These are phyloP conservation scores for Tokudaia muenninki DNA, from an alignment of 2,797 vertebrate genomes.

Conservation along the genomic window DNA sequence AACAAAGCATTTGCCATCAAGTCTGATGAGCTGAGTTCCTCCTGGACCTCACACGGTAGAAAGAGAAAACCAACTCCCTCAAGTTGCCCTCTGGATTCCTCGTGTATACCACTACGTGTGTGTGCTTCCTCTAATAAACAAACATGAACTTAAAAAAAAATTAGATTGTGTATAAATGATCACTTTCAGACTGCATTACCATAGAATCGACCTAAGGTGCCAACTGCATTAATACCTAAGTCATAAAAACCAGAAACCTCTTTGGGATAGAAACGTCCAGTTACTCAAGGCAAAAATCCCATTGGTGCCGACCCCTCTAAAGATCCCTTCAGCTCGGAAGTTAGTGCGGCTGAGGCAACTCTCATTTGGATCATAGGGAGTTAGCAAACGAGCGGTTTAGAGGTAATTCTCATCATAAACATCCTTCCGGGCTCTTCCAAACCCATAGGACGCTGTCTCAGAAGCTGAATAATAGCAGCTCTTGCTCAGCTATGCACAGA, in stretches of 20 bases:
- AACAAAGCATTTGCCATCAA: not conserved
- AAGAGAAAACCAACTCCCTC: not conserved
- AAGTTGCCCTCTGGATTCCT: not conserved
- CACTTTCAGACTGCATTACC: not conserved
- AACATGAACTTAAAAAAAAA: not conserved
- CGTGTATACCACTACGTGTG: not conserved
- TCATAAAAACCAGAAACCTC: not conserved
- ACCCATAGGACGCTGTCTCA: constrained; percentile 30
- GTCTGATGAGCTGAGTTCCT: not conserved
- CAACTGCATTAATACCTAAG: not conserved
- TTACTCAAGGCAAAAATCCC: rapidly evolving
- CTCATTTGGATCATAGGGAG: not conserved
- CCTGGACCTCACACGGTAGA: not conserved
- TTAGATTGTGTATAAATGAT: not conserved
- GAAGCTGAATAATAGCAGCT: not conserved
- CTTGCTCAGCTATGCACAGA: constrained; percentile 53
- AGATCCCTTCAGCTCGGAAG: not conserved
- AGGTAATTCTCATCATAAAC: constrained; percentile 43
- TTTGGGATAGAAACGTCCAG: not conserved
- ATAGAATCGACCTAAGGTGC: no score
- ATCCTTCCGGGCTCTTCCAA: constrained; percentile 30
- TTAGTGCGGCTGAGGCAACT: not conserved
- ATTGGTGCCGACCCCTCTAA: not conserved
- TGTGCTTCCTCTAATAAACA: not conserved
- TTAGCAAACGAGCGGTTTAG: not conserved